Percentiles rank a stretch among this genome's conserved stretches.
Conservation (phyloP, 2,113 vertebrate genomes). For the Craseonycteris thonglongyai region DNA sequence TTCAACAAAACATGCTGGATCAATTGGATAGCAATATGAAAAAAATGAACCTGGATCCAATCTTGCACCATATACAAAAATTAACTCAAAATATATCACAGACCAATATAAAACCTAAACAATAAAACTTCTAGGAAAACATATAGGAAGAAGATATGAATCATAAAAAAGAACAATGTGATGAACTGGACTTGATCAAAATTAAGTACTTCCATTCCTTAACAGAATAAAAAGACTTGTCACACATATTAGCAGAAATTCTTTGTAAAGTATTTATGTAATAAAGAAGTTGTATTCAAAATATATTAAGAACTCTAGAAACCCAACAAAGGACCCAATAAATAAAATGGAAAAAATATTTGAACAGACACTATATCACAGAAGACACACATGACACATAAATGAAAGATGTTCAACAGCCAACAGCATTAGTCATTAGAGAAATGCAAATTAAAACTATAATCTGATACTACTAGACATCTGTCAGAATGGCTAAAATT, state of each 20-base stretch:
- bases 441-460: not conserved
- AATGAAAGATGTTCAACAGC: not conserved
- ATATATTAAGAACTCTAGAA: not conserved
- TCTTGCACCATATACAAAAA: not conserved
- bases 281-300: not conserved
- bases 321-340: not conserved
- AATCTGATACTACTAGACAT: not conserved
- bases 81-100: not conserved
- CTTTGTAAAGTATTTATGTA: not conserved
- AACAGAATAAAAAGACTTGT: not conserved
- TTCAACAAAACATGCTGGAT: not conserved
- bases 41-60: not conserved
- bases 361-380: not conserved
- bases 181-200: not conserved
- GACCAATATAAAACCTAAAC: not conserved
- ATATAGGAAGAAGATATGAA: not conserved
- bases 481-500: not conserved
- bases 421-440: not conserved
- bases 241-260: not conserved
- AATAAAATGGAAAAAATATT: not conserved
- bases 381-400: not conserved
- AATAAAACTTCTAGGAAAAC: not conserved
- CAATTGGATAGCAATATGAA: not conserved
- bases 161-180: not conserved
- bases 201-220: not conserved